Evolutionary conservation across 2,888 invertebrate species (phyloP).

Genomic region (Cosmia trapezina): DNA sequence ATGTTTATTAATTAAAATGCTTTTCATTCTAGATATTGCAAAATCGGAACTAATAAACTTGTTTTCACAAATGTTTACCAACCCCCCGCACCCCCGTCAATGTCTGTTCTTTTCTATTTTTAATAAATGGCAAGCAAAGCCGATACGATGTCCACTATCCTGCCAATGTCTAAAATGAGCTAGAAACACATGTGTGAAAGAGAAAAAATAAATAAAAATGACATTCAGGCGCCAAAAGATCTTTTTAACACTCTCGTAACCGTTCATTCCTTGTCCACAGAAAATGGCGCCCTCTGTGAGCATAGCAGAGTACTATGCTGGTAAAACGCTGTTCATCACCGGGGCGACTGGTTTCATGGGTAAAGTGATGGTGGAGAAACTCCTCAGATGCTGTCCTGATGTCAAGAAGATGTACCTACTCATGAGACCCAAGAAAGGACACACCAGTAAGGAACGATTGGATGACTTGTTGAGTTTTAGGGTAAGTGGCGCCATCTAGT

Average conservation of each 20-base stretch:
- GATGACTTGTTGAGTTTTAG: conserved; percentile 89
- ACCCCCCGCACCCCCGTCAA: too few relatives aligned
- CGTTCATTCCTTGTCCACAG: conserved; percentile 25
- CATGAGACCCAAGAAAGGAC: conserved; percentile 93
- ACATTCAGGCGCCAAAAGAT: background rate
- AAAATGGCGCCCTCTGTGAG: conserved; percentile 81
- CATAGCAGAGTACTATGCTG: conserved; percentile 90
- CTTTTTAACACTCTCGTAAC: background rate
- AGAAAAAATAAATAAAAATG: background rate
- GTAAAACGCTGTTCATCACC: conserved; percentile 93
- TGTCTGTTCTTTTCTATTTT: too few relatives aligned
- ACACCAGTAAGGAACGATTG: conserved; percentile 91
- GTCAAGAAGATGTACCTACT: conserved; percentile 93
- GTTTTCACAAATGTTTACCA: too few relatives aligned
- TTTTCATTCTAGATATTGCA: too few relatives aligned
- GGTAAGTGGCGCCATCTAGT: conserved; percentile 81
- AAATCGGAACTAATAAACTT: too few relatives aligned
- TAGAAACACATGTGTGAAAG: too few relatives aligned
- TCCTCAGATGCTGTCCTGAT: conserved; percentile 93
- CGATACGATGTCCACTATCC: too few relatives aligned
- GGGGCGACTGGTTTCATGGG: conserved; percentile 97
- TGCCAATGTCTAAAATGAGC: too few relatives aligned
- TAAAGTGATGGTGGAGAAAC: conserved; percentile 95
- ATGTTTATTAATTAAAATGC: too few relatives aligned
- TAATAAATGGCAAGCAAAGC: too few relatives aligned